Base-by-base conservation (phyloP, 1,140 invertebrate genomes). In the Drosophila pandora region DNA sequence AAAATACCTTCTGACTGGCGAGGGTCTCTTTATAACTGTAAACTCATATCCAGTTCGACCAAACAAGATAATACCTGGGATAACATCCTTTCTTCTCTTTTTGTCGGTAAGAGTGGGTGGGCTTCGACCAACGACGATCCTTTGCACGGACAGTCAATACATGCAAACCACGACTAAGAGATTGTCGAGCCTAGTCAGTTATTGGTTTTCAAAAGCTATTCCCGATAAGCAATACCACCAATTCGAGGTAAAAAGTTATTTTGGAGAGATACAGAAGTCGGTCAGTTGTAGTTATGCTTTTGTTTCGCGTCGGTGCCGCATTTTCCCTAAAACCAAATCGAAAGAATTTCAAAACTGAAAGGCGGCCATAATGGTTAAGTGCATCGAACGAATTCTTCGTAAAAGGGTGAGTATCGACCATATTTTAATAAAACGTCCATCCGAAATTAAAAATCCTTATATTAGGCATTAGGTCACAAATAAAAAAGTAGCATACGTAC, bases 211-310 rank as follows among this genome's bases (percentile, higher is more conserved):
- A 45, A 73, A 81, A 45, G 50, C 39, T 71, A 71, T 50, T 68
- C 39, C 39, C 57, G 80, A 84, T 83, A 83, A 84, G 80, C 71
- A 71, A 57, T 55, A 58, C 59, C 59, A 78, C 76, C 71, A 68
- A 79, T 79, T 79, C 76, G 61, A 55, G 64, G 43, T 70, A 67
- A 67, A 65, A 73, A 61, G 55, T 62, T 48, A 48, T 64, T 74
- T 25, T 45, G 49, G 41, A 70, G 63, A 68, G 62, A 81, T 48
- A 77, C 63, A 12, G 55, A 84, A 81, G 56, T 73, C 59, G 74
- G 49, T 78, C 69, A 75, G 69, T 78, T 75, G 70, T 78, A 75
- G 71, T 75, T 75, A 75, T 82, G 78, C 64, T 72, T 82, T 88
- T 82, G 74, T 58, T 78, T 52, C 74, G 83, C 69, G 63, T 67